Conservation (phyloP, 2,113 vertebrate genomes). For the Carassius gibelio region DNA sequence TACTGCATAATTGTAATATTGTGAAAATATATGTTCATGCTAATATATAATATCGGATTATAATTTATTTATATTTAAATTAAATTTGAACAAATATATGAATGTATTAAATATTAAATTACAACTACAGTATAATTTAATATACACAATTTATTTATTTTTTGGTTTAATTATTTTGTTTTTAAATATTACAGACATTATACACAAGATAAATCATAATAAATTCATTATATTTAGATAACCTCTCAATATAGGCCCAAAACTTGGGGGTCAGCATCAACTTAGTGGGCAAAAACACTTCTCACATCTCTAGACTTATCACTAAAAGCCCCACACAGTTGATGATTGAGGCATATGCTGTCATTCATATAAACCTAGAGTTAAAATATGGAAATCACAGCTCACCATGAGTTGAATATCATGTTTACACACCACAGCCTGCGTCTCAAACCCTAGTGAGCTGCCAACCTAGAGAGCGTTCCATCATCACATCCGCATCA, state of each 20-base stretch:
- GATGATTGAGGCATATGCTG: neutral
- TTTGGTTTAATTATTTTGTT: neutral
- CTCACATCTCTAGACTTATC: no score
- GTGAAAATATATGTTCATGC: neutral
- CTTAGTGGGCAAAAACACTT: neutral
- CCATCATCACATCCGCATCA: neutral
- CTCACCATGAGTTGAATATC: neutral
- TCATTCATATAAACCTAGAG: neutral
- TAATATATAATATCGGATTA: no score
- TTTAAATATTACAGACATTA: neutral
- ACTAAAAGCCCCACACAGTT: neutral
- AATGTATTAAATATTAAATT: no score
- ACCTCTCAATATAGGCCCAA: neutral
- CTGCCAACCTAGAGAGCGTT: neutral
- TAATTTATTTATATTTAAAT: no score
- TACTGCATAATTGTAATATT: no score
- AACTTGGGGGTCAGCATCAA: neutral
- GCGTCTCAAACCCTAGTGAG: neutral
- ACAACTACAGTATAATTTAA: no score
- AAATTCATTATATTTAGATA: neutral
- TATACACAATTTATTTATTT: no score
- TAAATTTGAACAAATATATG: no score
- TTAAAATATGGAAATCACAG: neutral
- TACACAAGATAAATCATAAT: no score
- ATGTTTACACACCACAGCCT: conserved; percentile 12